Evolutionary conservation across 2,888 invertebrate genomes (phyloP), one percentile per base, ranked within the genome.

Genomic region (Sesamia inferens): DNA sequence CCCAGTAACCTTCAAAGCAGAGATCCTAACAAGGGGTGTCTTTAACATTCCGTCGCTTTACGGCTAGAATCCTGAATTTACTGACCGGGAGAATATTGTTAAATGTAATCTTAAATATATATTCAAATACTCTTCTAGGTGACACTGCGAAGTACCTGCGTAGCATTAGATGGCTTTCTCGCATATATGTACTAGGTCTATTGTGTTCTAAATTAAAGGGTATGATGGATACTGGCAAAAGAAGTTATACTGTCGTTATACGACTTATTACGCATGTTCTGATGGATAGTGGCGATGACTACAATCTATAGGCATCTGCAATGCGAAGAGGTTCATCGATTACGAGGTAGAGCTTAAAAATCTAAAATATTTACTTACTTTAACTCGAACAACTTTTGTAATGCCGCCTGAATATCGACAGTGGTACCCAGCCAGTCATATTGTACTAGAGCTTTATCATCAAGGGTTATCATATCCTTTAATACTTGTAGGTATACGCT

Each of bases 351-450:
- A 51, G 10, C 10, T 6, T 31, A 54, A 4, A 14, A 31, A 8
- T 0, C 14, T 24, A 14, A 51, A 65, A 54, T n/a, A 64, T 51
- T 31, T 68, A 91, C 95, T 94, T 89, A 96, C 95, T 76, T 87
- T 13, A 95, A 75, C 22, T 86, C 79, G 5, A 84, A 74, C 7
- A 95, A 70, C 80, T 93, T 95, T 0, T 80, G 68, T 11, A 94
- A 72, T 1, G 79, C 68, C 10, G 93, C 83, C 63, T 89, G 89
- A 24, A 95, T 83, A 48, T 94, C 91, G 0, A 95, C 93, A 0
- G 94, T 88, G 0, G 93, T 91, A 0, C 87, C 85, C 6, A 95
- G 77, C 95, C 95, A 96, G 78, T 93, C 90, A 54, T 93, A 96
- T 48, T 91, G 83, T 0, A 80, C 67, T 5, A 95, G 83, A 0